phyloP scores from a whole-genome alignment of 1,140 invertebrate genomes.

The Zaprionus tsacasi region DNA sequence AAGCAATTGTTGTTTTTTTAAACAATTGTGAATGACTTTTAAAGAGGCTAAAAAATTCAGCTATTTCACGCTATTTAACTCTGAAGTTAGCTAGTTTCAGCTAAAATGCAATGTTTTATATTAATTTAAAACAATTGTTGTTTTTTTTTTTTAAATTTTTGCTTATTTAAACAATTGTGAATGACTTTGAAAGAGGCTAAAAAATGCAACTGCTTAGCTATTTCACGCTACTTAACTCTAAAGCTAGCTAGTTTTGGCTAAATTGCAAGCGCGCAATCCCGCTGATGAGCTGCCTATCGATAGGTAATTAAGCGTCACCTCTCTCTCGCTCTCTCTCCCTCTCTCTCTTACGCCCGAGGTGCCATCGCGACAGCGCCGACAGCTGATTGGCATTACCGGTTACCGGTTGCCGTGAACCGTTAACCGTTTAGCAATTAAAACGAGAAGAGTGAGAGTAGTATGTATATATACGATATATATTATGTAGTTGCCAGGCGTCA shows the following conservation, averaged over 20 bases:
- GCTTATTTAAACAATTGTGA: background rate
- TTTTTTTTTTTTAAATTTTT: background rate
- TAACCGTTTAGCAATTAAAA: slow-evolving; percentile 28
- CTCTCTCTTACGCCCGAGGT: slow-evolving; percentile 5
- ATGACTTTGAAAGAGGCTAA: background rate
- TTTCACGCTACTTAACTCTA: no score
- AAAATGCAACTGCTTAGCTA: background rate
- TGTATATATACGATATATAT: background rate
- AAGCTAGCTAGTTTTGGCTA: slow-evolving; percentile 2
- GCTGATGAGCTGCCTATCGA: slow-evolving; percentile 39
- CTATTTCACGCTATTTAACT: background rate
- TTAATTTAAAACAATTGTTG: background rate
- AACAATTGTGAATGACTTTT: background rate
- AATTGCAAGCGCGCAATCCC: background rate
- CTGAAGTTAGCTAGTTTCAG: background rate
- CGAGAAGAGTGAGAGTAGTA: background rate
- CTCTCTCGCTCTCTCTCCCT: background rate
- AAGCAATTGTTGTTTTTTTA: background rate
- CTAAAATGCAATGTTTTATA: background rate
- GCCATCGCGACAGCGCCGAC: slow-evolving; percentile 29
- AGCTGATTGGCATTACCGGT: slow-evolving; percentile 36
- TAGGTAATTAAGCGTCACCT: slow-evolving; percentile 33
- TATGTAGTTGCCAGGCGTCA: background rate
- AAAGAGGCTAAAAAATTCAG: background rate
- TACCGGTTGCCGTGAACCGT: slow-evolving; percentile 7